Evolutionary conservation across 1,140 invertebrate genomes (phyloP).

Genomic region (Papilio helenus): DNA sequence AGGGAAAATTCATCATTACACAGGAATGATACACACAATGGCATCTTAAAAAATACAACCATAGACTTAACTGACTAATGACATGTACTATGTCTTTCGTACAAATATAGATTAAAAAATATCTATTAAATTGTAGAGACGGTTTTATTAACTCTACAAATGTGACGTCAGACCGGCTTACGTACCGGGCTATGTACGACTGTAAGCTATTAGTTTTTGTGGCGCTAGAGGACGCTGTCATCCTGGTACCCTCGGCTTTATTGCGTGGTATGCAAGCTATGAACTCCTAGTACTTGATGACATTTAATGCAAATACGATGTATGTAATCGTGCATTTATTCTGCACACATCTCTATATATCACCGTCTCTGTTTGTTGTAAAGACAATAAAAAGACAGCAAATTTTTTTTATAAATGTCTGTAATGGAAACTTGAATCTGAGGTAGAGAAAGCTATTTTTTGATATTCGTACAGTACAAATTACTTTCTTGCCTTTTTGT

Average conservation of each 20-base stretch:
- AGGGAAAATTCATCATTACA: too few relatives aligned
- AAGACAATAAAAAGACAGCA: background rate
- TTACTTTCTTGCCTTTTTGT: too few relatives aligned
- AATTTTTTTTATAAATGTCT: background rate
- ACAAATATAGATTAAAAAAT: too few relatives aligned
- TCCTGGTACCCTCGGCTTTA: constrained; percentile 5
- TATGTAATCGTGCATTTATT: too few relatives aligned
- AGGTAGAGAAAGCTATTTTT: too few relatives aligned
- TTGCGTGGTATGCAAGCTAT: constrained; percentile 12
- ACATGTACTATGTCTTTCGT: too few relatives aligned
- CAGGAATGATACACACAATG: too few relatives aligned
- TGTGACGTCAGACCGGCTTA: background rate
- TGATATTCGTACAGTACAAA: too few relatives aligned
- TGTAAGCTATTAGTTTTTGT: constrained; percentile 12
- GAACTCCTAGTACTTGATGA: background rate
- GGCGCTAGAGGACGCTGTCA: background rate
- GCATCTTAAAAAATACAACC: too few relatives aligned
- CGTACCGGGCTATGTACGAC: background rate
- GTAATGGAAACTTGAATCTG: too few relatives aligned
- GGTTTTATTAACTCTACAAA: background rate
- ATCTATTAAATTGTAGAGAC: background rate
- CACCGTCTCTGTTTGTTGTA: background rate
- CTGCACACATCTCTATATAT: background rate
- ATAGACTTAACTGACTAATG: too few relatives aligned
- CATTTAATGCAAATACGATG: background rate